A percentile compares a stretch with the other conserved stretches of the same genome.
These are phyloP conservation scores for Rosalia funebris DNA, from an alignment of 2,888 invertebrate species.

Conservation along the genomic window DNA sequence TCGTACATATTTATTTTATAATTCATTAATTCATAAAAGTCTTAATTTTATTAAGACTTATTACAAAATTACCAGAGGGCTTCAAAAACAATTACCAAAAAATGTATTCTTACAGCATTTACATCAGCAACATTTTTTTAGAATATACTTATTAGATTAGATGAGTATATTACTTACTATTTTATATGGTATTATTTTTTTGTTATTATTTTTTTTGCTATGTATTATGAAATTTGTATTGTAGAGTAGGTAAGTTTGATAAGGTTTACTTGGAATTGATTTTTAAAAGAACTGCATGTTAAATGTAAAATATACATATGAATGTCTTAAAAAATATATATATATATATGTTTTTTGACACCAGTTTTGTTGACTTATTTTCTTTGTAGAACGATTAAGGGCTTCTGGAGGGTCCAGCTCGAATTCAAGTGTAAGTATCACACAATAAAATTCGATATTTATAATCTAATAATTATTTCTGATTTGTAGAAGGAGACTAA, in stretches of 20 bases:
- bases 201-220: no score
- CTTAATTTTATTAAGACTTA: no score
- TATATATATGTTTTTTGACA: conserved; percentile 18
- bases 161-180: no score
- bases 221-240: neutral
- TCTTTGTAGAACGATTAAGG: conserved; percentile 69
- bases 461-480: conserved; percentile 21
- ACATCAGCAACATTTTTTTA: no score
- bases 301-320: conserved; percentile 15
- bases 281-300: conserved; percentile 16
- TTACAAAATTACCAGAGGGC: no score
- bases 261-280: neutral
- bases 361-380: no score
- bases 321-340: neutral
- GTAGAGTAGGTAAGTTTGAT: conserved; percentile 10
- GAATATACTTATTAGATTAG: no score
- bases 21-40: no score
- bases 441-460: conserved; percentile 12
- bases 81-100: no score
- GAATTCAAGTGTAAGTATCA: conserved; percentile 64
- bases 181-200: no score
- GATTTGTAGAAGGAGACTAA: conserved; percentile 74
- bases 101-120: no score
- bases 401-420: conserved; percentile 68
- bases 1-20: no score